phyloP scores from a whole-genome alignment of 2,797 vertebrate genomes.

The Sylvilagus floridanus region DNA sequence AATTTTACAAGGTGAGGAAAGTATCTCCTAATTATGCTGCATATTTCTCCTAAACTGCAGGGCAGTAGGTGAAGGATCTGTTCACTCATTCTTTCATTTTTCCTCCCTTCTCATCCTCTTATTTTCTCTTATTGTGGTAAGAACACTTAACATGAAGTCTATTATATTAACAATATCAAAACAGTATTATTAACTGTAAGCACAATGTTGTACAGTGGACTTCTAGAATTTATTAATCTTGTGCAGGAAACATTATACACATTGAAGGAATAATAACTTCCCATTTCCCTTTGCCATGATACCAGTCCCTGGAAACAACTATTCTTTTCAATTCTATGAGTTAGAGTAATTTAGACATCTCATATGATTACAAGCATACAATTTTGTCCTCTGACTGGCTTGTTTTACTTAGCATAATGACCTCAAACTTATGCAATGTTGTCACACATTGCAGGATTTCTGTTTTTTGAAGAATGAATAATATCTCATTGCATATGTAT shows the following conservation, averaged over 20 bases:
- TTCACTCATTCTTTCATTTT: background rate
- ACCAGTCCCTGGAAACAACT: background rate
- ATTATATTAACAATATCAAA: background rate
- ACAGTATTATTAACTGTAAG: background rate
- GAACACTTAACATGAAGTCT: background rate
- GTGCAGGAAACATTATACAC: background rate
- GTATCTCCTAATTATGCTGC: background rate
- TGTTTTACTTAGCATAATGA: slow-evolving; percentile 1
- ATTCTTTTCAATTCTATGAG: background rate
- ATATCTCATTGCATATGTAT: background rate
- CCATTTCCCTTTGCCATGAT: background rate
- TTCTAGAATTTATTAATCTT: background rate
- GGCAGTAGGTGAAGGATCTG: background rate
- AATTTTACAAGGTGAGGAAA: background rate
- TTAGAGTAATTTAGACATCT: background rate
- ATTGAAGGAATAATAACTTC: background rate
- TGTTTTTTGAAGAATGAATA: background rate
- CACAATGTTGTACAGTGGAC: background rate
- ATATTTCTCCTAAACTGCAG: background rate
- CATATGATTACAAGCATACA: background rate
- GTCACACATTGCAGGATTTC: background rate
- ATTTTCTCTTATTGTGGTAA: background rate
- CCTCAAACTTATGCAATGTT: background rate
- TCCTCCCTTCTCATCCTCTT: background rate
- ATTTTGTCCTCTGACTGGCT: background rate